Percentiles rank a stretch among this genome's conserved stretches.
Conservation (phyloP, 1,140 invertebrate genomes). For the Idris sp. region DNA sequence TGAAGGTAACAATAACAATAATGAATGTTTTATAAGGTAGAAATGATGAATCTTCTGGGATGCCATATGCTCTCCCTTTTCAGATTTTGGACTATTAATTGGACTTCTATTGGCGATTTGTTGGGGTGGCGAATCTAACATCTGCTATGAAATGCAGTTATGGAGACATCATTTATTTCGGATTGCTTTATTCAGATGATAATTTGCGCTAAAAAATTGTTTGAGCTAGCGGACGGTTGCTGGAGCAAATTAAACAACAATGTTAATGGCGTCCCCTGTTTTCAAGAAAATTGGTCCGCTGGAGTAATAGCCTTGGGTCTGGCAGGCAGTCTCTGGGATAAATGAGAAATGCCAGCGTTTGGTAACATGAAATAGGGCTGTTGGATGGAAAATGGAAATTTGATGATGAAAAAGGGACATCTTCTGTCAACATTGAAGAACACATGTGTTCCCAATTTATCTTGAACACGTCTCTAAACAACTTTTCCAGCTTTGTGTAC, state of each 20-base stretch:
- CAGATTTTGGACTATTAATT: constrained; percentile 29
- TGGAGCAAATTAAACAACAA: background rate
- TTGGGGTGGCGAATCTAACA: no score
- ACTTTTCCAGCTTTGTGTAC: no score
- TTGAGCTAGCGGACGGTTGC: background rate
- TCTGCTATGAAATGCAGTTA: no score
- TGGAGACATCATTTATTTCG: no score
- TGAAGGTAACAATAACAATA: no score
- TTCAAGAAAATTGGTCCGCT: no score
- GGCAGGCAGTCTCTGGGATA: constrained; percentile 1
- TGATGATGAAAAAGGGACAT: constrained; percentile 27
- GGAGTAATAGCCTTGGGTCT: constrained; percentile 1
- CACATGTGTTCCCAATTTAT: constrained; percentile 8
- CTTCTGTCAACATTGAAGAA: constrained; percentile 19
- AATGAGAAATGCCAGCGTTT: constrained; percentile 27
- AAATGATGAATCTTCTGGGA: constrained; percentile 57
- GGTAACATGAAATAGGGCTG: constrained; percentile 3
- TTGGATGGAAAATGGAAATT: constrained; percentile 13
- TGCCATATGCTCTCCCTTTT: constrained; percentile 26
- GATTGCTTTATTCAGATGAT: no score
- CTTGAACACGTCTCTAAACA: no score
- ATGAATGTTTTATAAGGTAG: constrained; percentile 62
- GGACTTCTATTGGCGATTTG: no score
- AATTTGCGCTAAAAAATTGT: background rate
- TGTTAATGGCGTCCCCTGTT: constrained; percentile 1